Evolutionary conservation across 2,113 vertebrate species (phyloP), one percentile per base, ranked within the genome.

Genomic region (Anthoscopus minutus): DNA sequence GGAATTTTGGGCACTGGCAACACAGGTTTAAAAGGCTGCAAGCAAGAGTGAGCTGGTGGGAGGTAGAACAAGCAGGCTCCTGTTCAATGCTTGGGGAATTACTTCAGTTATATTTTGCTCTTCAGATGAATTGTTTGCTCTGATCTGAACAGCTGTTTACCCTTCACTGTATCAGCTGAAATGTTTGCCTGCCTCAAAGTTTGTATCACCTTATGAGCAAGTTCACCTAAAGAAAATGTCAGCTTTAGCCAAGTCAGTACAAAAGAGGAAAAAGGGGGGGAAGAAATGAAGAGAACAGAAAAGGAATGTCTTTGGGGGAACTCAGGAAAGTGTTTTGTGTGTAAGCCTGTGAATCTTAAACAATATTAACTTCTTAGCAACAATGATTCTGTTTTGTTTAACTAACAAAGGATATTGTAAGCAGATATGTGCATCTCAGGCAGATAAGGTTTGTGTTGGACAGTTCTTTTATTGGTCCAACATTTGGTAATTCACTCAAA

Each of bases 281-380:
- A 58, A 89, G 71, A 82, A 92, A 77, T 42, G 6, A 51, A 74
- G 37, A 86, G 47, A 92, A 62, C 42, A 85, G 37, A 81, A 79
- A 81, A 86, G 48, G 90, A 91, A 84, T 81, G 81, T 86, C 56
- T 70, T 92, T 61, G 86, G 82, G 69, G 82, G 27, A 94, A 37
- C 69, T 86, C 76, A 81, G 94, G 88, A 45, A 67, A 90, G 67
- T 16, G 22, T 86, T 83, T 56, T 78, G 17, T 51, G 56, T 71
- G 71, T 92, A 88, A 94, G 81, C 72, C 94, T 88, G 85, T 81
- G 76, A 90, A 92, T 91, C 66, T 96, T 94, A 96, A 97, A 96
- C 92, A 92, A 87, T 89, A 82, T 95, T 96, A 93, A 93, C 83
- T 94, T 96, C 93, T 96, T 97, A 96, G 94, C 96, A 96, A 95